Evolutionary conservation across 2,113 vertebrate species (phyloP).

Genomic region (Pelecanoides urinatrix): DNA sequence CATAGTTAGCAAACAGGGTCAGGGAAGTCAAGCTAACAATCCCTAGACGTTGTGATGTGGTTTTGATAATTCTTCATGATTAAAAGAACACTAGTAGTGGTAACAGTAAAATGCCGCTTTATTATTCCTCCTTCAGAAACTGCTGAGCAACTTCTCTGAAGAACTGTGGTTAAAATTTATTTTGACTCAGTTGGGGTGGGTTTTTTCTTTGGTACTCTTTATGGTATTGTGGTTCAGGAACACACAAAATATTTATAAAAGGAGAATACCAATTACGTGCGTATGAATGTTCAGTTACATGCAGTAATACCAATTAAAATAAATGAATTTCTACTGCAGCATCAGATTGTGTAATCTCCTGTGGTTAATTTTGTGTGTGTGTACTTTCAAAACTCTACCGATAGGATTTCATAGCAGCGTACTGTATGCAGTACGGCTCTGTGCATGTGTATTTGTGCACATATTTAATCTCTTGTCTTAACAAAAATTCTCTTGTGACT

Average conservation of each 20-base stretch:
- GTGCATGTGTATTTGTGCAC: not conserved
- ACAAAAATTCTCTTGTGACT: not conserved
- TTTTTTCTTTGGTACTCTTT: not conserved
- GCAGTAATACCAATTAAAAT: not conserved
- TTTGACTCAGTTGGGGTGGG: not conserved
- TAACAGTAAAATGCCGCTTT: not conserved
- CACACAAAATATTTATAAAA: not conserved
- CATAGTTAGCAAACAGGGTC: not conserved
- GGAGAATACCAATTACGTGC: not conserved
- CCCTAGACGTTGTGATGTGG: not conserved
- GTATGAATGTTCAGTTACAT: not conserved
- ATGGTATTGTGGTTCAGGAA: not conserved
- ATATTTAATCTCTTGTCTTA: not conserved
- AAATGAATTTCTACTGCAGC: not conserved
- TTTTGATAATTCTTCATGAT: not conserved
- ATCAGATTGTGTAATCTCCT: not conserved
- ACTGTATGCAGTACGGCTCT: not conserved
- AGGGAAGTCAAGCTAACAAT: not conserved
- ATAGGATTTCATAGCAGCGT: not conserved
- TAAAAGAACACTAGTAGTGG: not conserved
- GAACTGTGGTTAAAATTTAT: not conserved
- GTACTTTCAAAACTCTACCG: not conserved
- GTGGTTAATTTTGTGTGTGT: not conserved
- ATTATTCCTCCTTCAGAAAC: not conserved
- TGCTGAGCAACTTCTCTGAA: not conserved